A percentile compares a stretch with the other conserved stretches of the same genome.
Evolutionary conservation across 2,888 invertebrate genomes (phyloP).

Genomic region (Pseudococcus jackbeardsleyi): DNA sequence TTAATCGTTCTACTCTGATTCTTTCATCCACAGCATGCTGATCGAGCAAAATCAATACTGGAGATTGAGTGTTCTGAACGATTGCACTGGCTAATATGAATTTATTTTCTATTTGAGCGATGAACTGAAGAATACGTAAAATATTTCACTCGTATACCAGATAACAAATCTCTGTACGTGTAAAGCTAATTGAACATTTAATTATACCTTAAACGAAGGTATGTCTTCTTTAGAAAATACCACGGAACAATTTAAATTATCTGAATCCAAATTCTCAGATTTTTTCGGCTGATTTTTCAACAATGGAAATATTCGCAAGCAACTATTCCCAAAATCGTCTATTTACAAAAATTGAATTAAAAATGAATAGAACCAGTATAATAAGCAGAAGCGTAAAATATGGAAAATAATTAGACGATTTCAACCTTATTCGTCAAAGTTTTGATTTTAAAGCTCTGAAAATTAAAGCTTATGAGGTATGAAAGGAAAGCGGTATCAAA

Average conservation of each 20-base stretch:
- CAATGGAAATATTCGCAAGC: slow-evolving; percentile 38
- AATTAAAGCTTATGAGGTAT: too few relatives aligned
- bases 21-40: slow-evolving; percentile 92
- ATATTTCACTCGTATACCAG: background rate
- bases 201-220: slow-evolving; percentile 18
- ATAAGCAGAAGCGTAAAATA: background rate
- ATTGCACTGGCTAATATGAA: slow-evolving; percentile 75
- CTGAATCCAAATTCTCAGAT: background rate
- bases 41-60: slow-evolving; percentile 79
- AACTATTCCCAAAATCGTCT: slow-evolving; percentile 58
- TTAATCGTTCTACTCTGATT: slow-evolving; percentile 80
- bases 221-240: slow-evolving; percentile 43
- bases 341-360: background rate
- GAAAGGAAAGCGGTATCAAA: too few relatives aligned
- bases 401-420: background rate
- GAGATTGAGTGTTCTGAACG: slow-evolving; percentile 66
- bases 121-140: slow-evolving; percentile 71
- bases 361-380: background rate
- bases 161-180: background rate
- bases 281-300: slow-evolving; percentile 11
- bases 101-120: slow-evolving; percentile 83
- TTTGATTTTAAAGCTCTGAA: too few relatives aligned
- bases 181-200: background rate
- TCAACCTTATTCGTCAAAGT: too few relatives aligned
- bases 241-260: slow-evolving; percentile 48